phyloP scores from a whole-genome alignment of 2,888 invertebrate species.

The Ctena decussata region DNA sequence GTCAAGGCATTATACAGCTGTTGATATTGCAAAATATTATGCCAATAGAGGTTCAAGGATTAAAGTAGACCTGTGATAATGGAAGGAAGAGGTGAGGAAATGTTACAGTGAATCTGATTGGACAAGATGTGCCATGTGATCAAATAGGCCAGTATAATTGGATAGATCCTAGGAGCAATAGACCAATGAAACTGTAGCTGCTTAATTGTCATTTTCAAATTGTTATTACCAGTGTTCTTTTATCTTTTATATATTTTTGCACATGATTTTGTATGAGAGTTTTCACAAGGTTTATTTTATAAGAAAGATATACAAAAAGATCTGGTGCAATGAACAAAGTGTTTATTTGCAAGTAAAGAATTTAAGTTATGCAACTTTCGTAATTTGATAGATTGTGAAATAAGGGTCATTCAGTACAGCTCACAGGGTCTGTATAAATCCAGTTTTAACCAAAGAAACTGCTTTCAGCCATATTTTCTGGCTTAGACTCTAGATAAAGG shows the following conservation, averaged over 20 bases:
- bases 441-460: too few species aligned
- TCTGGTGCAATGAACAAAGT: too few species aligned
- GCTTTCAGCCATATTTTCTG: too few species aligned
- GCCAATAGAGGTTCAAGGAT: not conserved
- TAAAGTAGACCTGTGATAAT: not conserved
- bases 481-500: too few species aligned
- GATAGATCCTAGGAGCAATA: not conserved
- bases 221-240: not conserved
- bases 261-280: not conserved
- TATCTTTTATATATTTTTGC: not conserved
- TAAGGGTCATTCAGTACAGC: too few species aligned
- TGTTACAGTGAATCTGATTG: not conserved
- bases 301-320: too few species aligned
- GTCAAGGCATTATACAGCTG: not conserved
- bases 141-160: not conserved
- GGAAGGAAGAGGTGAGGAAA: not conserved
- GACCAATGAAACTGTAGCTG: not conserved
- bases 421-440: too few species aligned
- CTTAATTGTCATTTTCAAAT: not conserved
- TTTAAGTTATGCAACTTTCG: too few species aligned
- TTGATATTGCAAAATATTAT: not conserved
- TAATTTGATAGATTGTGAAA: too few species aligned
- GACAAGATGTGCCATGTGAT: slow-evolving; percentile 3
- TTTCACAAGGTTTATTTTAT: too few species aligned
- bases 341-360: too few species aligned